Conservation (phyloP, 2,888 invertebrate species). For the Phlogophora meticulosa region DNA sequence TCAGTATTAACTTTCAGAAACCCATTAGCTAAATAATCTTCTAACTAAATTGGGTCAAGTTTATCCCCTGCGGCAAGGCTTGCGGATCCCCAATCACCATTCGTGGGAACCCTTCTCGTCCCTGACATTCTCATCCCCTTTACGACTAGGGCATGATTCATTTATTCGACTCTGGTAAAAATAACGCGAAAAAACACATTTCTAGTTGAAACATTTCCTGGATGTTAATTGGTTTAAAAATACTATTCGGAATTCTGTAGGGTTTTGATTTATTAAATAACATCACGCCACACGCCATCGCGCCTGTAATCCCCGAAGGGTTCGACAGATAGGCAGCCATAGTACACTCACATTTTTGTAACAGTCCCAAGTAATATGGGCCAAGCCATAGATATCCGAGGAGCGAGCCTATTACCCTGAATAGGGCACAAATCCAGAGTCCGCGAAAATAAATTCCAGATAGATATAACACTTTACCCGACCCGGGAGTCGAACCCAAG, state of each 20-base stretch:
- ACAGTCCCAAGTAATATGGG: too few species aligned
- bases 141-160: conserved; percentile 12
- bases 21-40: conserved; percentile 53
- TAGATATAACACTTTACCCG: too few species aligned
- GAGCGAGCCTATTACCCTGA: too few species aligned
- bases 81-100: conserved; percentile 21
- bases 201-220: conserved; percentile 7
- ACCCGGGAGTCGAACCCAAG: too few species aligned
- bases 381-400: too few species aligned
- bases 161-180: conserved; percentile 24
- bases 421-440: too few species aligned
- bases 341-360: too few species aligned
- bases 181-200: conserved; percentile 5
- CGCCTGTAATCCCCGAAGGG: too few species aligned
- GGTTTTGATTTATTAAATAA: conserved; percentile 33
- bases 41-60: conserved; percentile 63
- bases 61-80: conserved; percentile 47
- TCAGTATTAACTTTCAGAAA: conserved; percentile 46
- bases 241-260: background rate
- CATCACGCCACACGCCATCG: too few species aligned
- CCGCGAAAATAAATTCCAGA: too few species aligned
- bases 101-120: conserved; percentile 14
- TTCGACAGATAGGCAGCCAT: too few species aligned
- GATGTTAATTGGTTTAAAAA: conserved; percentile 42
- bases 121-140: conserved; percentile 43